These are phyloP conservation scores for Silurus aristotelis DNA, from an alignment of 2,797 vertebrate species.

Conservation along the genomic window DNA sequence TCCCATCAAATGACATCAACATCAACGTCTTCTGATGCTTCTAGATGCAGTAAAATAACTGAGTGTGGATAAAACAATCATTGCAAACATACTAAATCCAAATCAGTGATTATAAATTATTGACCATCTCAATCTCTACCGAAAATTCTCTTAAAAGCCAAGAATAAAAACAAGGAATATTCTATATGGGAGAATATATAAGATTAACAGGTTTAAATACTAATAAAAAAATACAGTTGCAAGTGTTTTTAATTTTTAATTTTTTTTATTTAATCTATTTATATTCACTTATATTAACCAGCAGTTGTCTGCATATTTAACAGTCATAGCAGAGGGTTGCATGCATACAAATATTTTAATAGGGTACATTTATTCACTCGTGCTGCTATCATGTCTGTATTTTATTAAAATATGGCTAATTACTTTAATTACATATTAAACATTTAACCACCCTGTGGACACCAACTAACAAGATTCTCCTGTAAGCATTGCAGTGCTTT, in stretches of 20 bases:
- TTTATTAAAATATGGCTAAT: background rate
- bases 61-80: background rate
- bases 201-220: background rate
- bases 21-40: background rate
- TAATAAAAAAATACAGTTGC: background rate
- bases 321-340: background rate
- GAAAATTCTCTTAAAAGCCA: background rate
- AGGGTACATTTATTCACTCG: background rate
- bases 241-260: background rate
- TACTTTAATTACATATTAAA: background rate
- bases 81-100: background rate
- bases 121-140: background rate
- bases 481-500: slow-evolving; percentile 15
- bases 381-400: background rate
- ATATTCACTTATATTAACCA: background rate
- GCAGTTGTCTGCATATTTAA: background rate
- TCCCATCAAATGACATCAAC: background rate
- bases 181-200: background rate
- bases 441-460: background rate
- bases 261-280: background rate
- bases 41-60: background rate
- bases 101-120: background rate
- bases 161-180: background rate
- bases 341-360: background rate
- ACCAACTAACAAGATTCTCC: slow-evolving; percentile 10